Percentiles rank a stretch among this genome's conserved stretches.
Evolutionary conservation across 1,140 invertebrate genomes (phyloP).

Genomic region (Mesaphorura yosii): DNA sequence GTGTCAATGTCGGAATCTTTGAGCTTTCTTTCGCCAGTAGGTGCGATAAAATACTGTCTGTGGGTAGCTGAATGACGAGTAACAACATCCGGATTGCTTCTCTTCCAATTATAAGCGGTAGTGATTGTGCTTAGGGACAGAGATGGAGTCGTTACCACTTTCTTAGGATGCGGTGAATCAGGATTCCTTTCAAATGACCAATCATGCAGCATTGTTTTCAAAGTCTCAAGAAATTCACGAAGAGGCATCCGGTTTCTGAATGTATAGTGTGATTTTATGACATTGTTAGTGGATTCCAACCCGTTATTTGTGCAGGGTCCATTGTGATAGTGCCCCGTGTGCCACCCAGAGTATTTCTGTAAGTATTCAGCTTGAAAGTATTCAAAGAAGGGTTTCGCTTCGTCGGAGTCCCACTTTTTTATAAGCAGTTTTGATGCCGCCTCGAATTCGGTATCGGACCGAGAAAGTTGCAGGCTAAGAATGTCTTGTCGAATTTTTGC

Average conservation of each 20-base stretch:
- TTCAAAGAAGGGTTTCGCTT: background rate
- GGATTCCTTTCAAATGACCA: background rate
- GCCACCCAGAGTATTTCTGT: background rate
- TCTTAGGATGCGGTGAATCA: background rate
- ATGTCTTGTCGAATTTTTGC: background rate
- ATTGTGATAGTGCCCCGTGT: background rate
- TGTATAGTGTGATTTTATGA: background rate
- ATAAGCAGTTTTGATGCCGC: background rate
- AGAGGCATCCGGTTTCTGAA: background rate
- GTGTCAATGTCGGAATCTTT: background rate
- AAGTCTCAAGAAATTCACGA: background rate
- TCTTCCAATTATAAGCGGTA: background rate
- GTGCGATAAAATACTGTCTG: background rate
- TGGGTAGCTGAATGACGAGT: background rate
- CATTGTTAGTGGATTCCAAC: background rate
- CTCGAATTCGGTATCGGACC: background rate
- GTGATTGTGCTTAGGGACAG: background rate
- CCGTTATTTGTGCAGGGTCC: background rate
- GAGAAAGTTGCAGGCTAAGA: background rate
- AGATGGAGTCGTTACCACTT: background rate
- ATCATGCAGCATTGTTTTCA: background rate
- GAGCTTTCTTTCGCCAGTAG: background rate
- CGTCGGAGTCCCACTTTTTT: background rate
- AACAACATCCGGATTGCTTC: background rate
- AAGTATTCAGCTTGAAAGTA: too few relatives aligned